These are phyloP conservation scores for Amazona finschi DNA, from an alignment of 2,797 vertebrate genomes.

Conservation along the genomic window DNA sequence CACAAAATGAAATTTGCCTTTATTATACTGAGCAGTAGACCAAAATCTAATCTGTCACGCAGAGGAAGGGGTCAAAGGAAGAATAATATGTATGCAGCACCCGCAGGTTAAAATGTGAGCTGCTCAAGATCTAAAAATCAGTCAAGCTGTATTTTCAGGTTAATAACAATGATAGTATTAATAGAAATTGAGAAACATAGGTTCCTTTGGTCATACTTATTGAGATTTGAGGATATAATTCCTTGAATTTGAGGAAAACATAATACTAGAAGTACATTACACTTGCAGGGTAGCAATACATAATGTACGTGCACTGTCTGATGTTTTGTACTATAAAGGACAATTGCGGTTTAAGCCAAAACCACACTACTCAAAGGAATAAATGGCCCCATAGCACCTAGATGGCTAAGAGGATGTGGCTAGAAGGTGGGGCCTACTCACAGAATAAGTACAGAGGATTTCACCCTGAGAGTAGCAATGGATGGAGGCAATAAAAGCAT, in stretches of 20 bases:
- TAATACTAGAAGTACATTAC: not conserved
- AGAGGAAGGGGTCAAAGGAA: not conserved
- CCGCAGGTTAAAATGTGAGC: not conserved
- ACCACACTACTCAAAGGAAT: not conserved
- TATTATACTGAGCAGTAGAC: not conserved
- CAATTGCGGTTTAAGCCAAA: not conserved
- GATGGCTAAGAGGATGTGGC: not conserved
- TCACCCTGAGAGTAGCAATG: not conserved
- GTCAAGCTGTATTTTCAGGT: not conserved
- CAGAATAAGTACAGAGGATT: not conserved
- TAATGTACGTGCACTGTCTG: not conserved
- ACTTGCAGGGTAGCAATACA: not conserved
- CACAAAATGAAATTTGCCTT: not conserved
- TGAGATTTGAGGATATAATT: not conserved
- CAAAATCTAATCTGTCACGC: not conserved
- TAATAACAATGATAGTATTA: not conserved
- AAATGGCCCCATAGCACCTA: not conserved
- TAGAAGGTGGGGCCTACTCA: not conserved
- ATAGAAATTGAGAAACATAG: not conserved
- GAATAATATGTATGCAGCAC: not conserved
- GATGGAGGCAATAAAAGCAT: not conserved
- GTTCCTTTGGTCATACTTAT: not conserved
- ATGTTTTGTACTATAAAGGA: not conserved
- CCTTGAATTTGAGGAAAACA: not conserved
- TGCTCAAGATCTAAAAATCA: not conserved